phyloP scores from a whole-genome alignment of 1,140 invertebrate genomes.

The Zaprionus gabonicus region DNA sequence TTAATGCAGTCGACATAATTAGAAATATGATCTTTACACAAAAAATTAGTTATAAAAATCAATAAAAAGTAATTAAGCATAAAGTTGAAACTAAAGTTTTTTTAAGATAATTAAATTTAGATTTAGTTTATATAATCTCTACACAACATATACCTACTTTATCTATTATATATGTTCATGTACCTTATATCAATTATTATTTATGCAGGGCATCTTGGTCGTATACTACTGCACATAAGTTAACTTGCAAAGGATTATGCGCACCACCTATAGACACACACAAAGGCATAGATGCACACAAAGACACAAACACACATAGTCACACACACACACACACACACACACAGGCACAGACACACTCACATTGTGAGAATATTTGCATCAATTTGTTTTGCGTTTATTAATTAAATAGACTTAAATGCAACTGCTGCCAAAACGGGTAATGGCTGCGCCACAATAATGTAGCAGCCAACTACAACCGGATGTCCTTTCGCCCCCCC shows the following conservation, averaged over 20 bases:
- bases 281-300: not conserved
- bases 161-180: not conserved
- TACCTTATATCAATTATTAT: not conserved
- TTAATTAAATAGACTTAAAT: slow-evolving; percentile 73
- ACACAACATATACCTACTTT: too few relatives aligned
- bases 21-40: too few relatives aligned
- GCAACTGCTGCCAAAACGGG: slow-evolving; percentile 53
- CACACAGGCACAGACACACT: not conserved
- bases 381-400: slow-evolving; percentile 58
- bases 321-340: not conserved
- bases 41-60: too few relatives aligned
- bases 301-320: too few relatives aligned
- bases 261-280: slow-evolving; percentile 12
- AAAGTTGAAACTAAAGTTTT: too few relatives aligned
- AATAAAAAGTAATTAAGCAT: too few relatives aligned
- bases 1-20: too few relatives aligned
- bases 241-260: slow-evolving; percentile 50
- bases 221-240: not conserved
- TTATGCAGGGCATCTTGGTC: not conserved
- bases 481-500: slow-evolving; percentile 39
- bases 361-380: slow-evolving; percentile 31
- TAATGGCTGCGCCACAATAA: slow-evolving; percentile 26
- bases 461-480: slow-evolving; percentile 28
- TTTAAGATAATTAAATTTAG: too few relatives aligned
- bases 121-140: too few relatives aligned